Conservation (phyloP, 1,140 invertebrate genomes). For the Saccostrea glomerata region DNA sequence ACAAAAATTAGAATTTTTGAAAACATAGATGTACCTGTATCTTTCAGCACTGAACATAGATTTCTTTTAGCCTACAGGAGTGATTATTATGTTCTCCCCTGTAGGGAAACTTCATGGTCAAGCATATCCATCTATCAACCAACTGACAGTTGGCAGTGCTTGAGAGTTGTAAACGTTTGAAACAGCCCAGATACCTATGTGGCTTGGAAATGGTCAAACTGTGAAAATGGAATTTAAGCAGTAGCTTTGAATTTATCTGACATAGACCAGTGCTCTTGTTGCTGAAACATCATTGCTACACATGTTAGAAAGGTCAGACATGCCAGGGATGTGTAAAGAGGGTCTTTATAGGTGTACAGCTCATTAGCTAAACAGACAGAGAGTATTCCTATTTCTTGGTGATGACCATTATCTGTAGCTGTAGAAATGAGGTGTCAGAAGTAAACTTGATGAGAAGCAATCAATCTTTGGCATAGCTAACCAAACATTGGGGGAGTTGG, state of each 20-base stretch:
- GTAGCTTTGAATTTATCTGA: slow-evolving; percentile 23
- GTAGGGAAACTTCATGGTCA: slow-evolving; percentile 9
- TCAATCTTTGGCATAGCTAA: slow-evolving; percentile 26
- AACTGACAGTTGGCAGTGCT: slow-evolving; percentile 12
- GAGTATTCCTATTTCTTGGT: slow-evolving; percentile 1
- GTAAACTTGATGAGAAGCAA: slow-evolving; percentile 28
- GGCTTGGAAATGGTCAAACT: slow-evolving; percentile 24
- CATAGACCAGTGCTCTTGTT: background rate
- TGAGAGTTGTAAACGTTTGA: background rate
- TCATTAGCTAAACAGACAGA: slow-evolving; percentile 36
- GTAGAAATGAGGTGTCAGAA: slow-evolving; percentile 33
- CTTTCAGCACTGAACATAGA: background rate
- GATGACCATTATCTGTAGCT: slow-evolving; percentile 33
- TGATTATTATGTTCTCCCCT: slow-evolving; percentile 23
- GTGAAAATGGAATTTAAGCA: slow-evolving; percentile 2
- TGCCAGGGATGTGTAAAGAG: slow-evolving; percentile 27
- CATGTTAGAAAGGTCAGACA: background rate
- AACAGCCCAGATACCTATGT: background rate
- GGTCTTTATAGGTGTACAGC: slow-evolving; percentile 34
- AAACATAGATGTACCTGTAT: slow-evolving; percentile 31
- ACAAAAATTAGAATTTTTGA: slow-evolving; percentile 16
- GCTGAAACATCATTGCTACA: slow-evolving; percentile 5
- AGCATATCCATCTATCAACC: slow-evolving; percentile 30
- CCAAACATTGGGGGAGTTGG: slow-evolving; percentile 19
- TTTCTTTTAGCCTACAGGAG: background rate